Conservation (phyloP, 2,888 invertebrate genomes). For the Stramonita haemastoma region DNA sequence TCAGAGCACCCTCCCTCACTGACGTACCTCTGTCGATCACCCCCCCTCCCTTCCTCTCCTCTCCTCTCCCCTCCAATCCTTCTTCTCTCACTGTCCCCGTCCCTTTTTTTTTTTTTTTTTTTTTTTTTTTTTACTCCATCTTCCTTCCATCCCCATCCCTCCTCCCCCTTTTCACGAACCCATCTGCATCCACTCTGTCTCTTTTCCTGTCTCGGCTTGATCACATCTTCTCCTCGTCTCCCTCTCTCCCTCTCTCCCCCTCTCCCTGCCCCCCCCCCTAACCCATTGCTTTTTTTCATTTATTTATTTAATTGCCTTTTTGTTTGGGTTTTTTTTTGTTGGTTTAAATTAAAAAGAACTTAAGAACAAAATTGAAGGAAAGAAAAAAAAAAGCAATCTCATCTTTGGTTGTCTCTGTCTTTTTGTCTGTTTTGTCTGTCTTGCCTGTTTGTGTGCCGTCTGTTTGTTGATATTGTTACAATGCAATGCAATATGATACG, state of each 20-base stretch:
- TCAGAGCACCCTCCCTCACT: no score
- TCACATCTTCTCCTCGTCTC: background rate
- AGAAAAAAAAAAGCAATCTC: background rate
- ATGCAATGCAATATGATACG: no score
- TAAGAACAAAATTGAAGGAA: background rate
- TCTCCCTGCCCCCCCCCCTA: background rate
- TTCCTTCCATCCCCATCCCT: background rate
- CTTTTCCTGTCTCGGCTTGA: background rate
- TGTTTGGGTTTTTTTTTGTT: background rate
- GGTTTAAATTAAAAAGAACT: background rate
- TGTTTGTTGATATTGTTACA: background rate
- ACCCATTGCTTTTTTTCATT: background rate
- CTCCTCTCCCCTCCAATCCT: no score
- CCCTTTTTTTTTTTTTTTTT: no score
- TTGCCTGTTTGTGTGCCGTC: background rate
- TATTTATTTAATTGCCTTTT: background rate
- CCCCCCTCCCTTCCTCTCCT: no score
- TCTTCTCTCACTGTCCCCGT: no score
- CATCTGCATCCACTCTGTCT: conserved; percentile 12
- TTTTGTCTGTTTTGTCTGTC: background rate
- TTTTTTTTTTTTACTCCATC: background rate
- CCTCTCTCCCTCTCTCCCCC: conserved; percentile 16
- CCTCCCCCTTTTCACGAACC: background rate
- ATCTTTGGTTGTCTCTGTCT: background rate
- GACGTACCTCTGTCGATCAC: no score